Percentiles rank a stretch among this genome's conserved stretches.
Evolutionary conservation across 2,797 vertebrate species (phyloP).

Genomic region (Rousettus madagascariensis): DNA sequence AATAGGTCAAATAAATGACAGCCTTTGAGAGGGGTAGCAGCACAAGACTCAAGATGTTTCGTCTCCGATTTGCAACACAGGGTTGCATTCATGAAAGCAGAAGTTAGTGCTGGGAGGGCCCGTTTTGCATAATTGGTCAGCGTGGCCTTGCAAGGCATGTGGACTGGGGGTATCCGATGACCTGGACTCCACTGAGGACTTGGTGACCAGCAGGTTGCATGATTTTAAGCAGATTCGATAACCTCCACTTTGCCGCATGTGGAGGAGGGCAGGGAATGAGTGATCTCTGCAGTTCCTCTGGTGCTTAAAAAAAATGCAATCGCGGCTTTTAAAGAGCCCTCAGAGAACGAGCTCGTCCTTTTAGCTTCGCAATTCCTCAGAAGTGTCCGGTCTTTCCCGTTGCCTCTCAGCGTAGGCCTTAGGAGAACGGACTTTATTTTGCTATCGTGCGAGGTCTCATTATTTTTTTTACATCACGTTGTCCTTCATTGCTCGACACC

Average conservation of each 20-base stretch:
- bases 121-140: background rate
- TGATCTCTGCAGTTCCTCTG: background rate
- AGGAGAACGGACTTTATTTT: background rate
- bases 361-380: background rate
- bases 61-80: background rate
- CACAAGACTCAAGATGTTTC: background rate
- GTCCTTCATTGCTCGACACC: background rate
- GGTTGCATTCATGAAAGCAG: background rate
- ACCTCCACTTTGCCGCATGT: background rate
- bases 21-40: background rate
- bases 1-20: background rate
- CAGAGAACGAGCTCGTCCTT: background rate
- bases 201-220: background rate
- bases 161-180: background rate
- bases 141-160: too few relatives aligned
- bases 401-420: background rate
- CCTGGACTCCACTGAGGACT: background rate
- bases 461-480: background rate
- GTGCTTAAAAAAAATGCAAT: background rate
- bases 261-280: background rate
- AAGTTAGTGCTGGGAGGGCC: background rate
- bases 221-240: background rate
- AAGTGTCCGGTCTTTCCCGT: background rate
- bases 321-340: background rate
- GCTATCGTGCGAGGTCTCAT: background rate